A percentile compares a stretch with the other conserved stretches of the same genome.
Evolutionary conservation across 1,140 invertebrate genomes (phyloP).

Genomic region (Nasonia vitripennis): DNA sequence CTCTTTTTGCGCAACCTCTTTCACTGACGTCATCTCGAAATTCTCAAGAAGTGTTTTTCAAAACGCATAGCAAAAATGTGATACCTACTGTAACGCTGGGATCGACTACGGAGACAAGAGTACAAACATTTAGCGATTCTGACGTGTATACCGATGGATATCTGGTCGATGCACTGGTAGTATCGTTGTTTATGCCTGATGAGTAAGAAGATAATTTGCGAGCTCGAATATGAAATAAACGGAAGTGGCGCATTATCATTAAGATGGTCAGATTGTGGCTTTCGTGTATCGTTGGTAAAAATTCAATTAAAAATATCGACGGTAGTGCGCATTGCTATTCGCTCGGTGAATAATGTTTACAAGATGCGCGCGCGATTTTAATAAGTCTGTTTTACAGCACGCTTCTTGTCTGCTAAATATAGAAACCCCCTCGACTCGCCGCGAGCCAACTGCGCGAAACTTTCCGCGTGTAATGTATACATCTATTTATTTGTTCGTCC

Average conservation of each 20-base stretch:
- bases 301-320: slow-evolving; percentile 45
- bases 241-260: slow-evolving; percentile 46
- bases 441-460: background rate
- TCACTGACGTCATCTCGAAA: background rate
- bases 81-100: slow-evolving; percentile 31
- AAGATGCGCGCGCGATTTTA: slow-evolving; percentile 9
- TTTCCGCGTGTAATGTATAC: background rate
- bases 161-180: slow-evolving; percentile 35
- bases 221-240: slow-evolving; percentile 42
- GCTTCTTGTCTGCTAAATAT: background rate
- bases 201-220: slow-evolving; percentile 49
- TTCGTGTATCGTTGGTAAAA: slow-evolving; percentile 26
- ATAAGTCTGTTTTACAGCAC: slow-evolving; percentile 4
- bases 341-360: slow-evolving; percentile 32
- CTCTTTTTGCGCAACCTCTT: background rate
- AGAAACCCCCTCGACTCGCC: background rate
- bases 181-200: slow-evolving; percentile 47
- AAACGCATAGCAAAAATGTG: slow-evolving; percentile 59
- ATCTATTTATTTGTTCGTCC: background rate
- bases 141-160: slow-evolving; percentile 46
- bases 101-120: slow-evolving; percentile 50
- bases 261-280: slow-evolving; percentile 42
- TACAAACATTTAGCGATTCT: slow-evolving; percentile 38
- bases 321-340: background rate
- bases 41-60: background rate